Conservation (phyloP, 2,113 vertebrate genomes). For the Pterocles orientalis region DNA sequence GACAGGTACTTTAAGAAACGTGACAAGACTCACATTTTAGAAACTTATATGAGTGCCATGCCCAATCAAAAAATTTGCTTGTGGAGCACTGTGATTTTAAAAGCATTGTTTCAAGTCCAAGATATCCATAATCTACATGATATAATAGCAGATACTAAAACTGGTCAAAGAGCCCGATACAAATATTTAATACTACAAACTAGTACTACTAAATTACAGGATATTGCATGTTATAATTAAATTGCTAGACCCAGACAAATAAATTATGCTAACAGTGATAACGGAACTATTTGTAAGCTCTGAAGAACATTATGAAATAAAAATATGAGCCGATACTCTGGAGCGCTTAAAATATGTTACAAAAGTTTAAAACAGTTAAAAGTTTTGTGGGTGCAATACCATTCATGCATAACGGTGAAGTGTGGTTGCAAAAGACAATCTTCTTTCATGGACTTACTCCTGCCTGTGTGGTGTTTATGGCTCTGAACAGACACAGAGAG, state of each 20-base stretch:
- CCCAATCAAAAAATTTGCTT: neutral
- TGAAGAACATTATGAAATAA: neutral
- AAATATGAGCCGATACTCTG: neutral
- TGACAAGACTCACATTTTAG: neutral
- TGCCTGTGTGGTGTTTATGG: fast-evolving
- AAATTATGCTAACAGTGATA: neutral
- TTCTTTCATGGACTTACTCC: neutral
- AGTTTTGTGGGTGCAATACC: neutral
- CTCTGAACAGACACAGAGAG: neutral
- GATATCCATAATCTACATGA: neutral
- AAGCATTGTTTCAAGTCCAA: neutral
- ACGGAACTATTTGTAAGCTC: neutral
- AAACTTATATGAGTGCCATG: neutral
- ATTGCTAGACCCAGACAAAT: neutral
- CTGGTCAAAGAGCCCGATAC: neutral
- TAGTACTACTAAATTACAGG: neutral
- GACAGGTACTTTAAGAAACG: neutral
- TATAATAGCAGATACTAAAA: neutral
- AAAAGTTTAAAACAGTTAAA: neutral
- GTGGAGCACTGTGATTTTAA: neutral
- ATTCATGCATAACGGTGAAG: neutral
- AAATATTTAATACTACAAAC: neutral
- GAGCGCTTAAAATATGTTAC: neutral
- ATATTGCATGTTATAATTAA: neutral
- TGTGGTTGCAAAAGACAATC: neutral